Base-by-base conservation (phyloP, 1,140 invertebrate genomes). In the Diabrotica virgifera region DNA sequence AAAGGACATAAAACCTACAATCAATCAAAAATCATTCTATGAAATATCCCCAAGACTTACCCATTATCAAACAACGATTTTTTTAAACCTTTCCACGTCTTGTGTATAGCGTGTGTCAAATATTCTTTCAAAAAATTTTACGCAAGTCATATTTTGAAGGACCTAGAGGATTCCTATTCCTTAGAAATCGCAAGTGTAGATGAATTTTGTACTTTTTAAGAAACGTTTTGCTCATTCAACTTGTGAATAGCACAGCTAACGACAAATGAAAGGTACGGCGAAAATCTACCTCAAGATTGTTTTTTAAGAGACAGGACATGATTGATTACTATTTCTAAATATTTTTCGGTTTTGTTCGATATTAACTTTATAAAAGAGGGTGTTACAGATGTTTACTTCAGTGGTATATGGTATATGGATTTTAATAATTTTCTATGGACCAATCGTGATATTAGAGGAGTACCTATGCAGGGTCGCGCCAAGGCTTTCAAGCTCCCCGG, bases 101-200 rank as follows among this genome's bases (percentile, higher is more conserved):
- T 37, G 51, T 52, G 50, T 52, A 10, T 4, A 24, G 24, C 14
- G 51, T 55, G 55, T 57, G 55, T 40, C 55, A 36, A 57, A 57
- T 36, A 57, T 36, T 57, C 55, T 57, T 57, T 57, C 10, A 57
- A 24, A 36, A 57, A 36, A 37, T 57, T 57, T 57, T 57, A 57
- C 55, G 55, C 55, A 57, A 57, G 55, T 57, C 55, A 36, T 37
- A 37, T 14, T 14, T 14, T 36, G 24, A 55, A 14, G 36, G 55
- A 36, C 24, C 35, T 37, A 24, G 12, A 57, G 36, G 12, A 57
- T 37, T 37, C 5, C 12, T 57, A 24, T 57, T 57, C 12, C 36
- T 13, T 37, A 12, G 36, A 46, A 46, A 46, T 46, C 40, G 40
- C 40, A 46, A 46, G 40, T 46, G 40, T 5, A 46, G 40, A 46